Conservation (phyloP, 1,140 invertebrate species). For the Adoxophyes honmai region DNA sequence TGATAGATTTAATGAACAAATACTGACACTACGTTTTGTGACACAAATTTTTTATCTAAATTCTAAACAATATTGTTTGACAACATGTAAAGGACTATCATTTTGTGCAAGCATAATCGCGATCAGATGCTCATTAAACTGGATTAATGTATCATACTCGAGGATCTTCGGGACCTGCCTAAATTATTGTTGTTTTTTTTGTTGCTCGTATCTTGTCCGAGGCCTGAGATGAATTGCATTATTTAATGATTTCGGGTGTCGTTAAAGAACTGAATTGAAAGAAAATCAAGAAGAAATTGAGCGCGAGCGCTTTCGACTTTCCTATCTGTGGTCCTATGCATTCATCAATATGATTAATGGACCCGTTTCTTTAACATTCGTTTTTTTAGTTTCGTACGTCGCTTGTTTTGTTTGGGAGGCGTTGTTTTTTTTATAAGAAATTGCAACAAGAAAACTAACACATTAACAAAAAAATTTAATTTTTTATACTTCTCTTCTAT, state of each 20-base stretch:
- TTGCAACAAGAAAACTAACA: too few species aligned
- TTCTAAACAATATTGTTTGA: too few species aligned
- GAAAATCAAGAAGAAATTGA: conserved; percentile 27
- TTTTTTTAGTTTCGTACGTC: conserved; percentile 30
- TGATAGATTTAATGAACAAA: too few species aligned
- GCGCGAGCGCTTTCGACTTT: conserved; percentile 19
- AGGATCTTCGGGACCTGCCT: conserved; percentile 15
- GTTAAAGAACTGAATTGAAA: conserved; percentile 15
- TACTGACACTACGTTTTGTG: too few species aligned
- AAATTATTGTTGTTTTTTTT: conserved; percentile 17
- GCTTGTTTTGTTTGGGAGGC: neutral
- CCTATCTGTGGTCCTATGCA: conserved; percentile 37
- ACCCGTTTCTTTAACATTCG: conserved; percentile 26
- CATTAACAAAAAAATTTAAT: too few species aligned
- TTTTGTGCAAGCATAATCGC: neutral
- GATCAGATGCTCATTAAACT: conserved; percentile 10
- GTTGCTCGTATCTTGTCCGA: conserved; percentile 8
- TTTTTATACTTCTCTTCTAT: too few species aligned
- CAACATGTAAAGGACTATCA: too few species aligned
- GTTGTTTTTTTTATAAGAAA: too few species aligned
- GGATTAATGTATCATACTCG: conserved; percentile 18
- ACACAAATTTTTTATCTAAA: too few species aligned
- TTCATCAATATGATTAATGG: conserved; percentile 56
- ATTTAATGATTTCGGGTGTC: conserved; percentile 30
- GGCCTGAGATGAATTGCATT: conserved; percentile 22